phyloP scores from a whole-genome alignment of 37 sponge, comb jelly and placozoan species.

The Ephydatia muelleri region DNA sequence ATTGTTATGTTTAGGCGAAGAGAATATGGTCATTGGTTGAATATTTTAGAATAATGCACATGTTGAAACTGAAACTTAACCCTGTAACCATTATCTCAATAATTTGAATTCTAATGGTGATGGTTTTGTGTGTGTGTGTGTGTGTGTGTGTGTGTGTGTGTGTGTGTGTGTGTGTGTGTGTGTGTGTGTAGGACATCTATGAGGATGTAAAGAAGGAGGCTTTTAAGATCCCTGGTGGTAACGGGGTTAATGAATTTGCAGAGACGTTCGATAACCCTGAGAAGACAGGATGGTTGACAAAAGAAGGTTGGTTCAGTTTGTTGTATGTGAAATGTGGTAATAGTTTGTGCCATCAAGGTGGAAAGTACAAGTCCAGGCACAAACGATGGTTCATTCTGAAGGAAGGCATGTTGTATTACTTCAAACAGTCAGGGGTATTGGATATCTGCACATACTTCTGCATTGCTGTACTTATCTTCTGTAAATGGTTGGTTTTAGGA shows the following conservation, averaged over 20 bases:
- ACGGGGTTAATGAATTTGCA: constrained; percentile 61
- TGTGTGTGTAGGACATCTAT: no score
- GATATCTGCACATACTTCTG: no score
- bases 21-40: not conserved
- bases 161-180: no score
- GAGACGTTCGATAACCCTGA: constrained; percentile 97
- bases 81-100: not conserved
- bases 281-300: constrained; percentile 90
- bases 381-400: constrained; percentile 94
- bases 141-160: no score
- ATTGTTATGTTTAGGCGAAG: not conserved
- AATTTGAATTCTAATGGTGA: not conserved
- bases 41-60: not conserved
- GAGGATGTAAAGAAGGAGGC: constrained; percentile 52
- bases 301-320: constrained; percentile 64
- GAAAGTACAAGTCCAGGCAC: constrained; percentile 87
- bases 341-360: constrained; percentile 40
- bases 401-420: constrained; percentile 96
- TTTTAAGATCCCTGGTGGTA: constrained; percentile 88
- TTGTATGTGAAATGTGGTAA: not conserved
- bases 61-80: not conserved
- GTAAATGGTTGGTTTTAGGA: constrained; percentile 46
- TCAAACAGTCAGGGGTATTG: constrained; percentile 77
- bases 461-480: no score
- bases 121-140: not conserved